Conservation (phyloP, 2,888 invertebrate species). For the Drosophila diplacantha region DNA sequence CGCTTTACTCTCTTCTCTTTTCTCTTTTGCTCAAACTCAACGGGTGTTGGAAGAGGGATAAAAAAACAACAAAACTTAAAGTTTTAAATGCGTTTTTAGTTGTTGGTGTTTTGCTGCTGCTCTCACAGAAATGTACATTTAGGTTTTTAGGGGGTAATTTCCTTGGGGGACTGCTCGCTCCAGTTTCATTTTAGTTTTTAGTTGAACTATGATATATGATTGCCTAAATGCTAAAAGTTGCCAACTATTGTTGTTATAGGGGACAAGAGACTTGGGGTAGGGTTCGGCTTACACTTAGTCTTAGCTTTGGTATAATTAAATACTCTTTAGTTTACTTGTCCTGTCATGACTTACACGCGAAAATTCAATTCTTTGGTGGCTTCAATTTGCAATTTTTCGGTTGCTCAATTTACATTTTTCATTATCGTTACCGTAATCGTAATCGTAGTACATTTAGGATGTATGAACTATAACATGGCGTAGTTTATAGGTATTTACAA, state of each 20-base stretch:
- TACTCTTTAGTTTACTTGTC: conserved; percentile 48
- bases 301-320: conserved; percentile 59
- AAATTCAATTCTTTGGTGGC: conserved; percentile 74
- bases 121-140: conserved; percentile 55
- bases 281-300: conserved; percentile 52
- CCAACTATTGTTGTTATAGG: conserved; percentile 46
- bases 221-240: conserved; percentile 69
- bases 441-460: conserved; percentile 26
- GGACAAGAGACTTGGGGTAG: conserved; percentile 13
- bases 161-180: conserved; percentile 13
- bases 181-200: conserved; percentile 48
- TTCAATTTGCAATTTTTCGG: conserved; percentile 60
- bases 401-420: conserved; percentile 67
- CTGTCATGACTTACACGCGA: conserved; percentile 67
- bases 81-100: conserved; percentile 65
- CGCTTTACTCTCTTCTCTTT: conserved; percentile 9
- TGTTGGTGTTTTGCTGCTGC: conserved; percentile 35
- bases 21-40: conserved; percentile 43
- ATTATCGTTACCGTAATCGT: conserved; percentile 28
- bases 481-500: conserved; percentile 50
- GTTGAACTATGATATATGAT: conserved; percentile 70
- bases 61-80: conserved; percentile 57
- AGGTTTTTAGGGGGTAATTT: conserved; percentile 36
- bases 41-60: conserved; percentile 30
- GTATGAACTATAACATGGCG: conserved; percentile 27